Evolutionary conservation across 2,113 vertebrate species (phyloP).

Genomic region (Phylloscopus whistleri): DNA sequence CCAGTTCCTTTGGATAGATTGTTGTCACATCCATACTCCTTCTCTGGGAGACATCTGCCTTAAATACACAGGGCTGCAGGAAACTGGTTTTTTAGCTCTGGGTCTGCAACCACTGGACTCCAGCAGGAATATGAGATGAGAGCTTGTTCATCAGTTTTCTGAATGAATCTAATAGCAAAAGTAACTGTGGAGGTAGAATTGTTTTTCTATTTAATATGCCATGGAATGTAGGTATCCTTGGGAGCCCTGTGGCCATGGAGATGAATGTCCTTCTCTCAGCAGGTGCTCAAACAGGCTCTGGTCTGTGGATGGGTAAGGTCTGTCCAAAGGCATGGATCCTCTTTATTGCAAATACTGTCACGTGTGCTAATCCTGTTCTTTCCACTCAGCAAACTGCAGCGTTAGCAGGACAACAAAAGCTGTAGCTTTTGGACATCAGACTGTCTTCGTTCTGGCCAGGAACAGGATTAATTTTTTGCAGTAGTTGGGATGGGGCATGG

Average conservation of each 20-base stretch:
- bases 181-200: not conserved
- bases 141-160: not conserved
- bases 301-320: not conserved
- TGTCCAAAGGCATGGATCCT: not conserved
- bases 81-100: fast-evolving
- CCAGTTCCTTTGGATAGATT: not conserved
- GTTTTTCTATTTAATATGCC: not conserved
- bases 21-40: fast-evolving
- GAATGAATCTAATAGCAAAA: not conserved
- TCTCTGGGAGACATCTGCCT: not conserved
- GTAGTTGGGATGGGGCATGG: not conserved
- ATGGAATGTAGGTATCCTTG: not conserved
- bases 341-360: not conserved
- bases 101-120: not conserved
- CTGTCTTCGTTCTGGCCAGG: not conserved
- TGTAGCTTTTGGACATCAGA: not conserved
- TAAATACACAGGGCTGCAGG: not conserved
- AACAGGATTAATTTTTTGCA: not conserved
- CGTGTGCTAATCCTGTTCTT: not conserved
- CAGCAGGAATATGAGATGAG: not conserved
- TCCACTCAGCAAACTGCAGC: not conserved
- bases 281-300: not conserved
- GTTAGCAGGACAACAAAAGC: not conserved
- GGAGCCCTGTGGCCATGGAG: not conserved
- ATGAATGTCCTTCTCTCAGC: not conserved